Evolutionary conservation across 2,113 vertebrate genomes (phyloP), one percentile per base, ranked within the genome.

Genomic region (Tiliqua scincoides): DNA sequence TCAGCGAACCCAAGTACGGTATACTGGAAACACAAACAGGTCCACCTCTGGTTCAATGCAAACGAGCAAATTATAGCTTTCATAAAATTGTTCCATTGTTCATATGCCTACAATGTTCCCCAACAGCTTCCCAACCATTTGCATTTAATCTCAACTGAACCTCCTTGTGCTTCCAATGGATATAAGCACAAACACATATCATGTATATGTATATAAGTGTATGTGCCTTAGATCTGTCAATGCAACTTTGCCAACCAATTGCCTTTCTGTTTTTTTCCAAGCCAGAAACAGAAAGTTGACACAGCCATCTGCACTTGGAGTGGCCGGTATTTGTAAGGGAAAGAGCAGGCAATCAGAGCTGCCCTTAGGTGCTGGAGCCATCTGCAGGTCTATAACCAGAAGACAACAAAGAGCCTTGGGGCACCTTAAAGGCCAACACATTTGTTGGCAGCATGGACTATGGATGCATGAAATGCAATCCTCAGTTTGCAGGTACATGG

Each of bases 291-390:
- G 32, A 72, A 68, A 30, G 15, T 62, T 52, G 43, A 27, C 4
- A 43, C 25, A 73, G 35, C 25, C 37, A 9, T n/a, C 9, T 15
- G 7, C 15, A 23, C 8, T 20, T 17, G 37, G 48, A 4, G 18
- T 32, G 37, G 68, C 48, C 57, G 65, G 20, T 57, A 11, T 79
- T 82, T 71, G 67, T 15, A 6, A 61, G 27, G 4, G 37, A 54
- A 37, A 74, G 25, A 43, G 27, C 8, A 63, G 35, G 18, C 63
- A 71, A 63, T 37, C 35, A 63, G 71, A 84, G 71, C 70, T 84
- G 82, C 57, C 54, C 57, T 63, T n/a, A 63, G 71, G 82, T 40
- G 21, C 82, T 73, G 57, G 82, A 59, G 82, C 82, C 82, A 83
- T 70, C 68, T 73, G 54, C 57, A 74, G 82, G 82, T 71, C 71